Evolutionary conservation across 2,113 vertebrate genomes (phyloP).

Genomic region (Tor tambroides): DNA sequence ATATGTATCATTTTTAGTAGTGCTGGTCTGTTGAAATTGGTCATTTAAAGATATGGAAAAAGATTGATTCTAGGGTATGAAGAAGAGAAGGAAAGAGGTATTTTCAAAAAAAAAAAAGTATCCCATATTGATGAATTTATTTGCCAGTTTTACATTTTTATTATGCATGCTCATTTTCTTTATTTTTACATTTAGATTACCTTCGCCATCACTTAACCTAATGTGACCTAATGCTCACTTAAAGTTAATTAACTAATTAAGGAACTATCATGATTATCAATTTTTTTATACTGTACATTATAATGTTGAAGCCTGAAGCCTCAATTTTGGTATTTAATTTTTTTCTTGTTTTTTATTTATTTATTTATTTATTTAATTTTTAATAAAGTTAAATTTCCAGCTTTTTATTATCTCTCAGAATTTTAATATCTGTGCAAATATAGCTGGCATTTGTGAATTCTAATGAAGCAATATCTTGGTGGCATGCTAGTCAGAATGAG

Average conservation of each 20-base stretch:
- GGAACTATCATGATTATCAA: background rate
- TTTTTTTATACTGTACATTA: background rate
- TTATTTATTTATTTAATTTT: background rate
- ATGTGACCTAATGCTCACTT: background rate
- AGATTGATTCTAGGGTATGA: too few species aligned
- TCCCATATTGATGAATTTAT: background rate
- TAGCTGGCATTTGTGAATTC: background rate
- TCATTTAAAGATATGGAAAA: too few species aligned
- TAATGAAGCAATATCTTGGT: background rate
- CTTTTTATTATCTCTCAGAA: background rate
- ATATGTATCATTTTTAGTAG: too few species aligned
- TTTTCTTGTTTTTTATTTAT: background rate
- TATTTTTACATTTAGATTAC: background rate
- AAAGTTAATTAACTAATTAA: too few species aligned
- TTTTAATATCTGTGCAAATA: background rate
- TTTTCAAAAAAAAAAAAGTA: background rate
- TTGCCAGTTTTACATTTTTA: background rate
- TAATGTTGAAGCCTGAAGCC: background rate
- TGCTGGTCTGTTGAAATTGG: background rate
- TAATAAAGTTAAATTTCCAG: background rate
- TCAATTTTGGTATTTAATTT: background rate
- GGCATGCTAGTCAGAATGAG: background rate
- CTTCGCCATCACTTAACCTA: background rate
- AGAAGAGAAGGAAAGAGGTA: too few species aligned
- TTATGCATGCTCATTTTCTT: background rate